Percentiles rank a stretch among this genome's conserved stretches.
These are phyloP conservation scores for Felis catus DNA, from an alignment of 2,113 vertebrate species.

Conservation along the genomic window F.catus_Fca126_mat1.0 CM031424.1:89086001-89086500, in stretches of 20 bases:
- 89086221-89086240: background rate
- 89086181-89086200: rapidly evolving
- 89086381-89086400: background rate
- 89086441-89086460: background rate
- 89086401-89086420: background rate
- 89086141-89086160: rapidly evolving
- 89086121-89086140: background rate
- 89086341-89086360: rapidly evolving
- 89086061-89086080: background rate
- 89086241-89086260: background rate
- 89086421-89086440: rapidly evolving
- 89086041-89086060: too few species aligned
- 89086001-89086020: background rate
- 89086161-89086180: background rate
- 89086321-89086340: background rate
- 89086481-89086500: background rate
- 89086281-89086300: background rate
- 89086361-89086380: background rate
- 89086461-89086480: background rate
- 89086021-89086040: too few species aligned
- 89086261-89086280: background rate
- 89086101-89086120: too few species aligned
- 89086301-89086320: background rate
- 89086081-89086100: too few species aligned
- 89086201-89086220: rapidly evolving